Base-by-base conservation (phyloP, 2,888 invertebrate species). In the Plemyria rubiginata region DNA sequence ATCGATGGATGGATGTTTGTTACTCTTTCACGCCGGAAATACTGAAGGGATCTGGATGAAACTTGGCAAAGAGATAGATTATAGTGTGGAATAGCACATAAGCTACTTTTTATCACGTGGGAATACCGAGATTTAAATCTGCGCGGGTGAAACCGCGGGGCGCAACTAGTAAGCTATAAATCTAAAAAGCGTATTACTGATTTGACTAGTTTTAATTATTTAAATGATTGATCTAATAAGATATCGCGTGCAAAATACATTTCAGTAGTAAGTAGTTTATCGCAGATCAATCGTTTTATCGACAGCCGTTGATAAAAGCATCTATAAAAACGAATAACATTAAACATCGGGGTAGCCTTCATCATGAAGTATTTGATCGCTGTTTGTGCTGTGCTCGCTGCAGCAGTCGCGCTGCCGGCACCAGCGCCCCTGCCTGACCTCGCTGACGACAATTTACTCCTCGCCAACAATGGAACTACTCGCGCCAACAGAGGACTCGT, bases 331-430 rank as follows among this genome's bases (percentile, higher is more conserved):
- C 49, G 36, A 1, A 1, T n/a, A 12, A 15, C 32, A 41, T 15
- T 6, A 29, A 15, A 29, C 3, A 11, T 0, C 0, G 1, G 2
- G 13, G 9, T 38, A 16, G 54, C 41, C 8, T 55, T 52, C 52
- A 50, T 1, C 29, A 65, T 65, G 65, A 60, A 65, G 60, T 51
- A 51, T 15, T 51, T 57, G 0, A 41, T 65, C 11, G 41, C 9
- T 13, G 15, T 60, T 3, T 43, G 41, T 5, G 50, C 55, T 4
- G 50, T 60, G 15, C 9, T 65, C 1, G 12, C 40, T 3, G 54
- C 48, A 15, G 60, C 51, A n/a, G 11, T 41, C 2, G 65, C 60
- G 22, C 45, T 60, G 32, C 64, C 64, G 11, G 36, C 54, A 2
- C 54, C 41, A 3, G 32, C 28, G 11, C 32, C 49, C 4, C 11